Evolutionary conservation across 2,113 vertebrate genomes (phyloP).

Genomic region (Neolamprologus kungweensis): DNA sequence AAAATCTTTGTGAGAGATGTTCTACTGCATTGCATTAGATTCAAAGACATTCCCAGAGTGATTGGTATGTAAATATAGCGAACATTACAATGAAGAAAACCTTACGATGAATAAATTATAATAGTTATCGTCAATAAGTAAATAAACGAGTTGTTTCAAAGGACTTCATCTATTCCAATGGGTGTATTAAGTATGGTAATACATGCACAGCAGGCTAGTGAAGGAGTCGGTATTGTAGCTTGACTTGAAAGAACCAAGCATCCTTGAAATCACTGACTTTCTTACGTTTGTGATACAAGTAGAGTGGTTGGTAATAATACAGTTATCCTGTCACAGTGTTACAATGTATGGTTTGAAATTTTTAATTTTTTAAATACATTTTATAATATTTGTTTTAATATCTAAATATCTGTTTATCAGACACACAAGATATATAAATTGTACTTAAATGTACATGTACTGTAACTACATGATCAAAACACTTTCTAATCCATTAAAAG

Average conservation of each 20-base stretch:
- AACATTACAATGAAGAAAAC: not conserved
- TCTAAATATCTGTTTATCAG: not conserved
- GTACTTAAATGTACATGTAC: not conserved
- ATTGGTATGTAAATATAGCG: not conserved
- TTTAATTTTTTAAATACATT: accelerated
- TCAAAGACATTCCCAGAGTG: not conserved
- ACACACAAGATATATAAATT: not conserved
- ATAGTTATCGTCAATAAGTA: not conserved
- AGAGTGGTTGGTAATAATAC: not conserved
- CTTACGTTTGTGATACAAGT: not conserved
- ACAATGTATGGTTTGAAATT: accelerated
- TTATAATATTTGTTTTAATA: not conserved
- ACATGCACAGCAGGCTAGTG: not conserved
- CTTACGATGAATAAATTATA: not conserved
- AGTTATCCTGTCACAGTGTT: not conserved
- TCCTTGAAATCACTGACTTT: not conserved
- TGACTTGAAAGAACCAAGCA: not conserved
- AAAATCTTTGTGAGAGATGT: not conserved
- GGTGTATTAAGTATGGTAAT: not conserved
- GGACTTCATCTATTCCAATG: not conserved
- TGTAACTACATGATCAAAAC: not conserved
- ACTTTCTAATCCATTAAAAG: not conserved
- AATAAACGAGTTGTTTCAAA: not conserved
- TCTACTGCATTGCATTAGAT: not conserved
- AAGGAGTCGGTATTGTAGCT: not conserved